Evolutionary conservation across 2,113 vertebrate species (phyloP).

Genomic region (Phrynocephalus versicolor): DNA sequence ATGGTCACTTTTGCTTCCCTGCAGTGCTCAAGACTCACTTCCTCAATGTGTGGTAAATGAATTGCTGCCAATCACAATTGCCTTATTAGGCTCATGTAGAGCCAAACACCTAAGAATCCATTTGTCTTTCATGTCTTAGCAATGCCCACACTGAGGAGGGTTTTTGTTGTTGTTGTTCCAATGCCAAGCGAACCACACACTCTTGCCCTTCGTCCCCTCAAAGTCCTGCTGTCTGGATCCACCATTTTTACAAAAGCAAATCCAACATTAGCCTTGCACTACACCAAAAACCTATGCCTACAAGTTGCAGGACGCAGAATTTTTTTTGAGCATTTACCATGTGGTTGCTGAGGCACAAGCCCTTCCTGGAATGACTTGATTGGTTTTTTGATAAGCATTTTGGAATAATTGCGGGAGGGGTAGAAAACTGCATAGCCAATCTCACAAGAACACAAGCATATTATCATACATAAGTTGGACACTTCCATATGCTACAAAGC

Average conservation of each 20-base stretch:
- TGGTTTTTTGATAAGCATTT: neutral
- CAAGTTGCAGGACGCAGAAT: neutral
- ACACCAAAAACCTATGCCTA: neutral
- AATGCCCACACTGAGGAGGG: constrained; percentile 23
- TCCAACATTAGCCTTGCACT: neutral
- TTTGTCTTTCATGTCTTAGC: constrained; percentile 21
- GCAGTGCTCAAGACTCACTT: constrained; percentile 14
- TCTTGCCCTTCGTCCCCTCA: neutral
- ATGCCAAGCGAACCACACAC: neutral
- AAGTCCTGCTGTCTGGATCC: neutral
- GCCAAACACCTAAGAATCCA: constrained; percentile 24
- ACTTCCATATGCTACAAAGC: neutral
- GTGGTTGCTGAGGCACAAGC: neutral
- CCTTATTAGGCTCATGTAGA: neutral
- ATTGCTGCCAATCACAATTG: constrained; percentile 21
- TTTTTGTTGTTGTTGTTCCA: neutral
- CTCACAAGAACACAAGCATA: neutral
- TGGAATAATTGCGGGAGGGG: neutral
- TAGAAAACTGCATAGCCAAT: neutral
- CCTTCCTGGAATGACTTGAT: neutral
- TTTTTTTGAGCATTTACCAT: neutral
- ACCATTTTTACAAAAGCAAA: neutral
- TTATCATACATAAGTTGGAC: neutral
- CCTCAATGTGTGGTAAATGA: constrained; percentile 31
- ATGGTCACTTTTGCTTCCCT: constrained; percentile 25